phyloP scores from a whole-genome alignment of 2,888 invertebrate genomes.

The Monoplex corrugatus region DNA sequence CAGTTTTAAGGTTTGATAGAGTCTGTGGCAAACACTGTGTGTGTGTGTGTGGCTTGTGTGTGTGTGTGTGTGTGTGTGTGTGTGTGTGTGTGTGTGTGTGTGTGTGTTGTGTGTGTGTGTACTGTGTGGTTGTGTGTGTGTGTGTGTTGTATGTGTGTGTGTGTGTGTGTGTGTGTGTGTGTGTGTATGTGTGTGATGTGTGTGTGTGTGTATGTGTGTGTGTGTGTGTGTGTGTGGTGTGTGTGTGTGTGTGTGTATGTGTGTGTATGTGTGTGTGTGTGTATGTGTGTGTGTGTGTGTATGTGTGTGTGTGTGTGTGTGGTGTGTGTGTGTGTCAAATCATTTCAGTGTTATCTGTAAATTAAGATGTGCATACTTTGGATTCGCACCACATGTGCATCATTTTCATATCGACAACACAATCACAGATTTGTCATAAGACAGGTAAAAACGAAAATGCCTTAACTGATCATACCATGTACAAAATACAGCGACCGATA shows the following conservation, averaged over 20 bases:
- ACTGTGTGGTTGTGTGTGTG: neutral
- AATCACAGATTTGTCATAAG: no score
- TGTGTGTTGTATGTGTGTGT: conserved; percentile 6
- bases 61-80: neutral
- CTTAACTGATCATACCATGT: no score
- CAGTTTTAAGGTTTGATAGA: no score
- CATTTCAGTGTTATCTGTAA: neutral
- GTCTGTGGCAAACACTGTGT: conserved; percentile 37
- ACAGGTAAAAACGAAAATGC: no score
- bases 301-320: neutral
- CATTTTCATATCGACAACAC: no score
- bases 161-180: neutral
- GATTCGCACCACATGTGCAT: no score
- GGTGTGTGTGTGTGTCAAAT: neutral
- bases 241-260: neutral
- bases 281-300: neutral
- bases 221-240: conserved; percentile 11
- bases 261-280: neutral
- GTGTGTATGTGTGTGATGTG: conserved; percentile 4
- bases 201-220: conserved; percentile 2
- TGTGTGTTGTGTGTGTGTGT: neutral
- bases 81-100: conserved; percentile 20
- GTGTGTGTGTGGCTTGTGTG: neutral
- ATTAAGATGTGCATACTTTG: neutral
- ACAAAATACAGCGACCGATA: no score